Percentiles rank a stretch among this genome's conserved stretches.
Evolutionary conservation across 2,113 vertebrate genomes (phyloP).

Genomic region (Fregetta grallaria): DNA sequence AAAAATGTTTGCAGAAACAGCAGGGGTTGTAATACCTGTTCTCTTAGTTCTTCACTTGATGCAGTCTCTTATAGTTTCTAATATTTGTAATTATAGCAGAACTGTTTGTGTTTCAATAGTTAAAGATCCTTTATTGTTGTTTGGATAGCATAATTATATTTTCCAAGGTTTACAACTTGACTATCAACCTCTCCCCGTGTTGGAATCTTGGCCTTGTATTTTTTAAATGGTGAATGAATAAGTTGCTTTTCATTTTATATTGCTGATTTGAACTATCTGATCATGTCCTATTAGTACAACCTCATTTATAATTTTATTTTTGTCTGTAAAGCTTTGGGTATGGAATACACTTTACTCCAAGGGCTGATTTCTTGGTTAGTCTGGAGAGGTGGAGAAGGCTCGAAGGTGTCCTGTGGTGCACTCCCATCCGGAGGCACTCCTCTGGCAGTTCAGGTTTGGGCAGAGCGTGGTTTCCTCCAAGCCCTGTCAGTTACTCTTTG

Average conservation of each 20-base stretch:
- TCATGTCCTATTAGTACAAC: neutral
- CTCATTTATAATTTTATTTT: neutral
- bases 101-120: neutral
- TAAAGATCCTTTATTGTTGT: neutral
- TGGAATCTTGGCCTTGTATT: neutral
- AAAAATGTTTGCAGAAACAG: conserved; percentile 1
- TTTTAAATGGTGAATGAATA: neutral
- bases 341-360: neutral
- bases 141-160: neutral
- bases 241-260: neutral
- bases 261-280: neutral
- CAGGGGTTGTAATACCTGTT: neutral
- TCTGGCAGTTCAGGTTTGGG: neutral
- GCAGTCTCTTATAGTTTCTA: neutral
- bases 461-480: neutral
- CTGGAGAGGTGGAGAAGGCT: neutral
- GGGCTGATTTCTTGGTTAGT: neutral
- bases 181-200: neutral
- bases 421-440: neutral
- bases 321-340: neutral
- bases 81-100: neutral
- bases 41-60: neutral
- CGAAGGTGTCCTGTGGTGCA: neutral
- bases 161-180: neutral
- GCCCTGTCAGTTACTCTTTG: neutral